These are phyloP conservation scores for Diplazon laetatorius DNA, from an alignment of 2,888 invertebrate species.

Conservation along the genomic window DNA sequence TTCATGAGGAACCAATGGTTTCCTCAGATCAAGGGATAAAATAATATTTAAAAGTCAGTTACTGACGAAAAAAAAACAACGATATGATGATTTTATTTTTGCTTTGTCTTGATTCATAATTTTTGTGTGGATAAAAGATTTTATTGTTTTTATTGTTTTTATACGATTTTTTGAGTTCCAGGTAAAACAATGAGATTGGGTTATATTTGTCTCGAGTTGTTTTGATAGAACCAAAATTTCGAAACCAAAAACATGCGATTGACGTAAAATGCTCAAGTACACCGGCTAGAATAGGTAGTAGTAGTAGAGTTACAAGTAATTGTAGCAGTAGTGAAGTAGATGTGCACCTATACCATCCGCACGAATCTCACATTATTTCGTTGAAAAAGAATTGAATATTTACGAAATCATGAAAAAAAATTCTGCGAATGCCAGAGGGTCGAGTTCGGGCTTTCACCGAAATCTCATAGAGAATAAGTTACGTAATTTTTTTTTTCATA, in stretches of 20 bases:
- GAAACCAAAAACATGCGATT: background rate
- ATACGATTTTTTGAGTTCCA: too few species aligned
- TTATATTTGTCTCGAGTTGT: background rate
- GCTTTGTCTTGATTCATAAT: too few species aligned
- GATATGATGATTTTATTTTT: too few species aligned
- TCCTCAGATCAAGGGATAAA: too few species aligned
- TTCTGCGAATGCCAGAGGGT: slow-evolving; percentile 25
- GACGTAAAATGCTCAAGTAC: slow-evolving; percentile 7
- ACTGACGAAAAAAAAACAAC: too few species aligned
- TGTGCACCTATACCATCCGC: slow-evolving; percentile 1
- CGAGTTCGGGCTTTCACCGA: slow-evolving; percentile 27
- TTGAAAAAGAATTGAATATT: slow-evolving; percentile 21
- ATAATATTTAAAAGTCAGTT: too few species aligned
- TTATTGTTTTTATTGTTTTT: too few species aligned
- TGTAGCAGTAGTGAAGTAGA: too few species aligned
- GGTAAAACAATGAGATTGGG: background rate
- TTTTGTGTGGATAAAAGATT: too few species aligned
- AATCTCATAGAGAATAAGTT: slow-evolving; percentile 30
- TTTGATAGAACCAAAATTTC: slow-evolving; percentile 7
- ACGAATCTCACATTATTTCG: slow-evolving; percentile 37
- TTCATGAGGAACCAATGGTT: too few species aligned
- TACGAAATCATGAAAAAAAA: slow-evolving; percentile 8
- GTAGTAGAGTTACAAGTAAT: too few species aligned
- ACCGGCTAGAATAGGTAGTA: background rate
- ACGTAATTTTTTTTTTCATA: slow-evolving; percentile 19